Evolutionary conservation across 2,888 invertebrate genomes (phyloP), one percentile per base, ranked within the genome.

Genomic region (Orchesellides sinensis): DNA sequence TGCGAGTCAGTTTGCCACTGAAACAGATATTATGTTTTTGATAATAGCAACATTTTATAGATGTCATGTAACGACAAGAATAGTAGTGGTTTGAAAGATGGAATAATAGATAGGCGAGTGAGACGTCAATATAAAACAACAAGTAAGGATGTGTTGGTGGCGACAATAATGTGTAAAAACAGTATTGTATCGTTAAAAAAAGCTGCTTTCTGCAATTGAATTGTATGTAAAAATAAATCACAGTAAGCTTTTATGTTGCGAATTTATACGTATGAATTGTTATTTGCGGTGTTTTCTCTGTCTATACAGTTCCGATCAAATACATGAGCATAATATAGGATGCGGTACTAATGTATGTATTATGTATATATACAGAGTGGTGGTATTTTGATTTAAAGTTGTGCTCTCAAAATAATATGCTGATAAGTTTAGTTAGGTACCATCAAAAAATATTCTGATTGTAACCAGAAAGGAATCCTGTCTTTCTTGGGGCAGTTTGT

Each of bases 401-500:
- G 52, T 52, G 14, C 17, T 23, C 27, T 25, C 47, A 40, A n/a
- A 40, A 40, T 40, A n/a, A n/a, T 40, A 40, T 40, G 40, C n/a
- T n/a, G n/a, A 40, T 40, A 10, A 40, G 10, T 40, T 63, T 78
- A 54, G 56, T 68, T 52, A 47, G 81, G 61, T 61, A 81, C 74
- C 81, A 73, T 66, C 40, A 47, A 45, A 73, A 65, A 65, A 65
- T 23, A 70, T 72, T 65, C 52, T 72, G 79, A 40, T 63, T 61
- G 35, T 63, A 47, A 66, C 47, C 45, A 70, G 54, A 82, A 82
- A 75, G 74, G 82, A 82, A 82, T 82, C 82, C 82, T 69, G 82
- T 82, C 75, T 82, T 69, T 63, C 82, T 82, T 75, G 63, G 61
- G 82, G 82, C 82, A 82, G 54, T 82, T 73, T 69, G 25, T 25